phyloP scores from a whole-genome alignment of 1,140 invertebrate species.

The Agraylea sexmaculata region DNA sequence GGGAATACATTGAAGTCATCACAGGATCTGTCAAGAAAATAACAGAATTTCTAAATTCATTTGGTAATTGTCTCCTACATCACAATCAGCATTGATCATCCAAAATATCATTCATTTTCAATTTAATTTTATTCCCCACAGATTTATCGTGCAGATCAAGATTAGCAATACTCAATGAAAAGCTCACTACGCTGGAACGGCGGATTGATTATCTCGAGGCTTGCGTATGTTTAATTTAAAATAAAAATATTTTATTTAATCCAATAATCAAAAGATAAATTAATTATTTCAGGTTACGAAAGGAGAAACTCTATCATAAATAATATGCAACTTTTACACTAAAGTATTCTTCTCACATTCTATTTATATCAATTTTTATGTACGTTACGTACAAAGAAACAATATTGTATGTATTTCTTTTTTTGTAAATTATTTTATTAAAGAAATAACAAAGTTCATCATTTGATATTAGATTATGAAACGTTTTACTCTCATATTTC shows the following conservation, averaged over 20 bases:
- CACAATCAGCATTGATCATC: not conserved
- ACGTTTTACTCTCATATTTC: too few species aligned
- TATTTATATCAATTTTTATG: too few species aligned
- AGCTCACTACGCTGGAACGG: constrained; percentile 85
- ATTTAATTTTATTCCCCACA: constrained; percentile 35
- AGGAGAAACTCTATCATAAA: constrained; percentile 70
- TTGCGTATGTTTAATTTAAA: constrained; percentile 54
- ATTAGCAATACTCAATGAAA: constrained; percentile 88
- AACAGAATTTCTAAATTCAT: constrained; percentile 95
- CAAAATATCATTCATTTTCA: constrained; percentile 7
- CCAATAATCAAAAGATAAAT: constrained; percentile 16
- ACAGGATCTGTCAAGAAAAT: constrained; percentile 98
- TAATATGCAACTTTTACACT: constrained; percentile 1
- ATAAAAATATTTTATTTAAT: constrained; percentile 19
- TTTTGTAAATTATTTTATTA: too few species aligned
- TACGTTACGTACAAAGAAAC: too few species aligned
- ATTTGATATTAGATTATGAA: too few species aligned
- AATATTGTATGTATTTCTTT: too few species aligned
- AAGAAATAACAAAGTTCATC: too few species aligned
- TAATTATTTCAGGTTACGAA: constrained; percentile 61
- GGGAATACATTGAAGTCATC: constrained; percentile 98
- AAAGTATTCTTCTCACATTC: not conserved
- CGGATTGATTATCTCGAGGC: constrained; percentile 97
- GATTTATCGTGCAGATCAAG: constrained; percentile 92
- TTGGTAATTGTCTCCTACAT: constrained; percentile 56